These are phyloP conservation scores for Drosophila tropicalis DNA, from an alignment of 1,140 invertebrate genomes.

Conservation along the genomic window DNA sequence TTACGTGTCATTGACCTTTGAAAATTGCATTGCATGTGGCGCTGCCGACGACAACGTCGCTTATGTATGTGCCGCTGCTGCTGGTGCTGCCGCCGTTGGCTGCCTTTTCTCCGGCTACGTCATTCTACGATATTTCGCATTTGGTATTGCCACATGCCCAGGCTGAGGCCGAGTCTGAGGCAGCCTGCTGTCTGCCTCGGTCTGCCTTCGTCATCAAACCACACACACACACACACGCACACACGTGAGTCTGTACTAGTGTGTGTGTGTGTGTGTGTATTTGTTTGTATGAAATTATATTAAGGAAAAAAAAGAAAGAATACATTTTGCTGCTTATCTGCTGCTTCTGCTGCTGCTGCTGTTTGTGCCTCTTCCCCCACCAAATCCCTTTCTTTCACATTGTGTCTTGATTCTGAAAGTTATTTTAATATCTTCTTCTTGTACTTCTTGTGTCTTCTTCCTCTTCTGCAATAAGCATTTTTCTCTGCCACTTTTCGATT, in stretches of 20 bases:
- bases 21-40: slow-evolving; percentile 76
- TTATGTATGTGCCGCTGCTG: slow-evolving; percentile 24
- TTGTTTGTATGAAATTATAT: slow-evolving; percentile 67
- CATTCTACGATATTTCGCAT: slow-evolving; percentile 76
- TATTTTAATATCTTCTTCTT: slow-evolving; percentile 72
- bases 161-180: slow-evolving; percentile 39
- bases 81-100: slow-evolving; percentile 12
- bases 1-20: slow-evolving; percentile 82
- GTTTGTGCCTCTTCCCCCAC: slow-evolving; percentile 8
- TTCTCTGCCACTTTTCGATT: slow-evolving; percentile 20
- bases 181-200: slow-evolving; percentile 51
- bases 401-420: slow-evolving; percentile 53
- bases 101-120: slow-evolving; percentile 59
- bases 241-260: slow-evolving; percentile 24
- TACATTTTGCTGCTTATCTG: slow-evolving; percentile 64
- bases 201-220: slow-evolving; percentile 63
- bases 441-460: slow-evolving; percentile 7
- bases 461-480: slow-evolving; percentile 12
- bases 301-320: slow-evolving; percentile 48
- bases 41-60: slow-evolving; percentile 23
- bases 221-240: slow-evolving; percentile 38
- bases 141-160: slow-evolving; percentile 61
- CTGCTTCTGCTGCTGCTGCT: slow-evolving; percentile 17
- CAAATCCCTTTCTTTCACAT: slow-evolving; percentile 14
- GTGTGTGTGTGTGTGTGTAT: slow-evolving; percentile 12